phyloP scores from a whole-genome alignment of 2,113 vertebrate genomes.

The Bos javanicus region DNA sequence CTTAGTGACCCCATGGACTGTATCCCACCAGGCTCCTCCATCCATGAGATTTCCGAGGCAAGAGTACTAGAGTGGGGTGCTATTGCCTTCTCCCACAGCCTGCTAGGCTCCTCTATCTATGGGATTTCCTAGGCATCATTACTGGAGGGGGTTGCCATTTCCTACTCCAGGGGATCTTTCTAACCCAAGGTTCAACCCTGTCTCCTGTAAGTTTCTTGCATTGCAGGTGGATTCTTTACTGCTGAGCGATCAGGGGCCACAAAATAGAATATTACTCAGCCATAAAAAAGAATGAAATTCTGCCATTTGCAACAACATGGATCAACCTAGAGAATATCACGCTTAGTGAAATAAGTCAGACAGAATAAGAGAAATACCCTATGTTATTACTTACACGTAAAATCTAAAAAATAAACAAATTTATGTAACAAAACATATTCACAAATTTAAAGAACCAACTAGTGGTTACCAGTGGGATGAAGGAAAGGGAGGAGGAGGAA shows the following conservation, averaged over 20 bases:
- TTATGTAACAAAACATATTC: background rate
- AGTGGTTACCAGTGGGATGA: background rate
- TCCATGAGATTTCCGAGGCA: too few species aligned
- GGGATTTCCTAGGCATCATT: background rate
- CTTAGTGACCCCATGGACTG: too few species aligned
- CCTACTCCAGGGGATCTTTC: background rate
- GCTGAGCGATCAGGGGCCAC: background rate
- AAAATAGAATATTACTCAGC: background rate
- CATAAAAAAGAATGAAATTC: background rate
- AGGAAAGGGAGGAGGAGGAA: background rate
- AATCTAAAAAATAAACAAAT: background rate
- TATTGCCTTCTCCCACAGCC: background rate
- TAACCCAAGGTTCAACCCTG: fast-evolving
- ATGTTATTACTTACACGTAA: background rate
- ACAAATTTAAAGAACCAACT: background rate
- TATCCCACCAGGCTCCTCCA: too few species aligned
- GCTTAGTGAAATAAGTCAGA: background rate
- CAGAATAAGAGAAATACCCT: background rate
- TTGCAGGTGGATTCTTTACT: background rate
- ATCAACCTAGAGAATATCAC: background rate
- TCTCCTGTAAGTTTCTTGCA: background rate
- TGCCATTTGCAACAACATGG: background rate
- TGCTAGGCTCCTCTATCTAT: background rate
- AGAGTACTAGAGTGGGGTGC: too few species aligned
- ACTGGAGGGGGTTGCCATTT: background rate